Evolutionary conservation across 2,797 vertebrate species (phyloP), one percentile per base, ranked within the genome.

Genomic region (Ctenosaura bakeri): DNA sequence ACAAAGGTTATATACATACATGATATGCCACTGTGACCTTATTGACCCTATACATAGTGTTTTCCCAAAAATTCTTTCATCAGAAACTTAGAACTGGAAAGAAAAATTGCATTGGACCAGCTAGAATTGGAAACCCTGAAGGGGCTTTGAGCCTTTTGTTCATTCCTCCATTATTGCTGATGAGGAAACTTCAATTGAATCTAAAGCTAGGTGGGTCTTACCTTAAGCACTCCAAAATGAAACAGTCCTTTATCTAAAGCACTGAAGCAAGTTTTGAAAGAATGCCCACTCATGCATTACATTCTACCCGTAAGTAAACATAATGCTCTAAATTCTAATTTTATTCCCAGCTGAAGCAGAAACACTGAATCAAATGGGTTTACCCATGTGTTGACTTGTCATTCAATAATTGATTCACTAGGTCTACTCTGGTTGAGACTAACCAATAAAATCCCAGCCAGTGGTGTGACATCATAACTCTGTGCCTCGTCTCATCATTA

Each of bases 21-120:
- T 8, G 66, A 88, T 85, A 64, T n/a, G 64, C 42, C 81, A 50
- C 18, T 35, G 24, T 79, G 76, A 91, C 20, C 69, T 64, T 54
- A 86, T 86, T 42, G 35, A 71, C 59, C 54, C 29, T 85, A 74
- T 54, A 46, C 59, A 56, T n/a, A 80, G 79, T 24, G 5, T 71
- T 90, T 79, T 69, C 35, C 69, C 18, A 74, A 76, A 14, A 56
- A 85, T 52, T 52, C 62, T 73, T 54, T 79, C 26, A 46, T 32
- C 35, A 73, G 9, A 52, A 52, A 18, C 42, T 64, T 29, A 42
- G 12, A 62, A 22, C 24, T 42, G 59, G 26, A 6, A 77, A 84
- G 74, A 38, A 69, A 22, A 69, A 46, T 88, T 80, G 42, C 20
- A 35, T 29, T 62, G 12, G 13, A 42, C 14, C 42, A 50, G 46